A percentile compares a stretch with the other conserved stretches of the same genome.
Evolutionary conservation across 1,140 invertebrate species (phyloP).

Genomic region (Zaprionus ghesquierei): DNA sequence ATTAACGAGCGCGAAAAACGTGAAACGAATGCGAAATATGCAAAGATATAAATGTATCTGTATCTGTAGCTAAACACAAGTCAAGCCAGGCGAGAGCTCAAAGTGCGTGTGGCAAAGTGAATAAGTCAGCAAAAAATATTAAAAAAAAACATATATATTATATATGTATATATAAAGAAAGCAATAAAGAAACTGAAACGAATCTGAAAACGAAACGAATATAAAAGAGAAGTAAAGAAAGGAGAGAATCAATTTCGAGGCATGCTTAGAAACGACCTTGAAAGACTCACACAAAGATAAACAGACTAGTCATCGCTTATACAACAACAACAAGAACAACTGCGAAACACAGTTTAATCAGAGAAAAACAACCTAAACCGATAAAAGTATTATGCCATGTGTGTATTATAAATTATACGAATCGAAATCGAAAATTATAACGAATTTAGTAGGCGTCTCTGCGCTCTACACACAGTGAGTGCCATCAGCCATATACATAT

Average conservation of each 20-base stretch:
- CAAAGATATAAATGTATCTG: not conserved
- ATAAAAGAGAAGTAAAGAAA: too few relatives aligned
- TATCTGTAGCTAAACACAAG: not conserved
- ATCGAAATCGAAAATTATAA: conserved; percentile 42
- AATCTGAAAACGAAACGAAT: conserved; percentile 2
- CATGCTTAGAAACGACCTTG: conserved; percentile 55
- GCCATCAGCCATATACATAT: conserved; percentile 52
- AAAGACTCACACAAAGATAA: conserved; percentile 56
- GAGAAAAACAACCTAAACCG: conserved; percentile 33
- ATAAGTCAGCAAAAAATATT: not conserved
- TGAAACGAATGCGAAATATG: conserved; percentile 46
- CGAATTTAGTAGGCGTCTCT: conserved; percentile 71
- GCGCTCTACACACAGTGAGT: conserved; percentile 36
- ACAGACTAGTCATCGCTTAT: conserved; percentile 55
- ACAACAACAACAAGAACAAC: conserved; percentile 25
- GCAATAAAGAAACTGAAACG: not conserved
- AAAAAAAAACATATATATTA: not conserved
- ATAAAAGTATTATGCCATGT: conserved; percentile 72
- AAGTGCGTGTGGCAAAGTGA: not conserved
- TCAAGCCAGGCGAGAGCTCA: not conserved
- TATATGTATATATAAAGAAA: not conserved
- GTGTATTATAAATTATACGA: conserved; percentile 65
- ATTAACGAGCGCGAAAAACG: conserved; percentile 52
- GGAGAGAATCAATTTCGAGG: not conserved
- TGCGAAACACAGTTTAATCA: conserved; percentile 43